Base-by-base conservation (phyloP, 2,113 vertebrate species). In the Oryzias melastigma region DNA sequence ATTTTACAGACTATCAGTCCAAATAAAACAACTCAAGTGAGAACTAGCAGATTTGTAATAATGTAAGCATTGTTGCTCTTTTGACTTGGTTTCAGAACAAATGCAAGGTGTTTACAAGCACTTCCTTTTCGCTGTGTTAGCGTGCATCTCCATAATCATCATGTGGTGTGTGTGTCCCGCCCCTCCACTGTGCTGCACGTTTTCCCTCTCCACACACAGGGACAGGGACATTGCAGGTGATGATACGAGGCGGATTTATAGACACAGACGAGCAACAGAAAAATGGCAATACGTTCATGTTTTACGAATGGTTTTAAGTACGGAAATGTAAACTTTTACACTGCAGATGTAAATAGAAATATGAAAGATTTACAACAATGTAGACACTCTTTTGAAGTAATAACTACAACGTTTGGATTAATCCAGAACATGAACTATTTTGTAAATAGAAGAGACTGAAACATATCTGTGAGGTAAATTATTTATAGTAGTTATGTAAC, bases 401-500 rank as follows among this genome's bases (percentile, higher is more conserved):
- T 60, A 83, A 65, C 78, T 82, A 68, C 73, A 72, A 76, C 71
- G 69, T 79, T 66, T 71, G 76, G 63, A 88, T 85, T 86, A 77
- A 87, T 82, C 55, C 55, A 76, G 76, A 77, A 63, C 71, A 52
- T 74, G 82, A 71, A 75, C 71, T 83, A 69, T 91, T 90, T 90
- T 91, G 77, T 90, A 87, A 80, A 85, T 86, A 84, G 65, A 63
- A 76, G 67, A 80, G 29, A 68, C 52, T 40, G 62, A 80, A 74
- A 85, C 71, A 82, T 78, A 68, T 76, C 69, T 85, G 68, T 85
- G 79, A 59, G 72, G 74, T 85, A 83, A 10, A 70, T 87, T 48
- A 86, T 92, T 92, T 91, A 87, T 89, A 91, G 89, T 88, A 85
- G 88, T 78, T 83, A 83, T 91, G 80, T 89, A 88, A 83, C 66